phyloP scores from a whole-genome alignment of 2,797 vertebrate species.

The Pygocentrus nattereri region DNA sequence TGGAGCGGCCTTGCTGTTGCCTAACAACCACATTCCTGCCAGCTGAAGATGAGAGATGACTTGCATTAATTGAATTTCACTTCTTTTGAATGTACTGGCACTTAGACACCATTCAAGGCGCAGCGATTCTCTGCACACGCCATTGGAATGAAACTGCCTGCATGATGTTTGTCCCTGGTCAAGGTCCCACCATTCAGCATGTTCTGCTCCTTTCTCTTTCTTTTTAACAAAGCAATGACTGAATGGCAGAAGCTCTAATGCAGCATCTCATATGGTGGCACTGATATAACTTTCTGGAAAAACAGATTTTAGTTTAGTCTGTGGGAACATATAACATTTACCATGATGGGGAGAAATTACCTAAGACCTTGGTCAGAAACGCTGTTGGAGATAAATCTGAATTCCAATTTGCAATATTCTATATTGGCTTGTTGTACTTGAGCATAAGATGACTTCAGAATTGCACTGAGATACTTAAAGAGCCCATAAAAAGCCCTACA shows the following conservation, averaged over 20 bases:
- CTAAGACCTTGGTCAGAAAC: slow-evolving; percentile 29
- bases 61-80: slow-evolving; percentile 71
- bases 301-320: slow-evolving; percentile 21
- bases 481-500: neutral
- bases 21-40: slow-evolving; percentile 71
- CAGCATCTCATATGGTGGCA: slow-evolving; percentile 21
- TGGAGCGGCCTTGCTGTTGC: slow-evolving; percentile 74
- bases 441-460: slow-evolving; percentile 10
- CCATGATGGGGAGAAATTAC: neutral
- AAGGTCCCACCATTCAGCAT: slow-evolving; percentile 44
- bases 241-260: slow-evolving; percentile 27
- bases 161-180: slow-evolving; percentile 49
- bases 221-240: slow-evolving; percentile 23
- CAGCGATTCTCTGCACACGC: slow-evolving; percentile 34
- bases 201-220: slow-evolving; percentile 9
- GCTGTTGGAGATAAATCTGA: slow-evolving; percentile 35
- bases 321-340: slow-evolving; percentile 20
- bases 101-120: slow-evolving; percentile 52
- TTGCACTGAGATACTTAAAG: slow-evolving; percentile 1
- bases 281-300: slow-evolving; percentile 33
- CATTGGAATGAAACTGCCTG: slow-evolving; percentile 48
- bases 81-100: slow-evolving; percentile 62
- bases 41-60: slow-evolving; percentile 56
- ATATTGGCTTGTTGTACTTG: neutral
- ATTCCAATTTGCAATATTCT: neutral